These are phyloP conservation scores for Halocynthia aurantium DNA, from an alignment of 23 tunicate genomes.

Conservation along the genomic window DNA sequence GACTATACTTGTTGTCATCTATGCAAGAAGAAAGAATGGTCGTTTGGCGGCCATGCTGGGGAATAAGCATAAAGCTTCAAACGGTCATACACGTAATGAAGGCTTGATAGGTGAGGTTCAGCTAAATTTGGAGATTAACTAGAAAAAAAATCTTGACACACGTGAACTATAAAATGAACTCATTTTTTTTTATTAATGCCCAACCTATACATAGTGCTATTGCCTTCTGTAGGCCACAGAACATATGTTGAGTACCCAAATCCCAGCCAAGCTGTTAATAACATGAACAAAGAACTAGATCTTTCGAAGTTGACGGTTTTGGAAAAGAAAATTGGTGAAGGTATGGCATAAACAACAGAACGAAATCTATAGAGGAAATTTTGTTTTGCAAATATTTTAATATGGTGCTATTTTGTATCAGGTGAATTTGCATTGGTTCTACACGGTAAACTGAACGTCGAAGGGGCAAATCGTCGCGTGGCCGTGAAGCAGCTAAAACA, in stretches of 20 bases:
- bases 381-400: background rate
- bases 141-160: no score
- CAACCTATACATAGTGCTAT: constrained; percentile 36
- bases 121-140: no score
- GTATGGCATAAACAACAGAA: background rate
- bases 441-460: constrained; percentile 30
- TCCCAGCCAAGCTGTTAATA: constrained; percentile 70
- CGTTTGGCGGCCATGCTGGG: no score
- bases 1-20: no score
- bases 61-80: no score
- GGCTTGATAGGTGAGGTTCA: no score
- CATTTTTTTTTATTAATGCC: background rate
- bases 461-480: constrained; percentile 23
- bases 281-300: constrained; percentile 58
- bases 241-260: constrained; percentile 76
- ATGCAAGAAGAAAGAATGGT: no score
- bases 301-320: constrained; percentile 15
- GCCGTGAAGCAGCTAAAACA: constrained; percentile 62
- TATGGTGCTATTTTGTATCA: constrained; percentile 5
- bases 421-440: constrained; percentile 82
- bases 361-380: background rate
- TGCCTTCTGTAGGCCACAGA: constrained; percentile 62
- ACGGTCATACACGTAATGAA: no score
- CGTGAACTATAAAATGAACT: no score
- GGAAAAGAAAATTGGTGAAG: constrained; percentile 55